Evolutionary conservation across 2,888 invertebrate genomes (phyloP).

Genomic region (Acrobeloides nanus): DNA sequence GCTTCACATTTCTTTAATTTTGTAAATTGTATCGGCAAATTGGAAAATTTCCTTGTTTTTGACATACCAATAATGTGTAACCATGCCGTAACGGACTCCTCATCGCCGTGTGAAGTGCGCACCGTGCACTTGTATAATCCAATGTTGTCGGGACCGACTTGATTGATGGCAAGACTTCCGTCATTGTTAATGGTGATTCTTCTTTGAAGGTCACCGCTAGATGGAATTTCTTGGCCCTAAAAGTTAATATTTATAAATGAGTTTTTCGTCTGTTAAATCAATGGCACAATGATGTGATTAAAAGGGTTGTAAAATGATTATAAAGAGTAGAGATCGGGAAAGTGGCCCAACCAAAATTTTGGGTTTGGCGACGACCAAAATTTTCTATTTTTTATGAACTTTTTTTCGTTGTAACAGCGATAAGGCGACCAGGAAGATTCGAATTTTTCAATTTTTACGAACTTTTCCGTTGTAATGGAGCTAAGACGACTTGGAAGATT

Average conservation of each 20-base stretch:
- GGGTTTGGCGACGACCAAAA: too few species aligned
- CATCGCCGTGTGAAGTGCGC: constrained; percentile 79
- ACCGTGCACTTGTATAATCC: constrained; percentile 87
- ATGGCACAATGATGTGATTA: neutral
- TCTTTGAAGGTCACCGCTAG: constrained; percentile 15
- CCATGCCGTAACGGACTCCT: constrained; percentile 67
- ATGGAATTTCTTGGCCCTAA: constrained; percentile 23
- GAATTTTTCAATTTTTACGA: too few species aligned
- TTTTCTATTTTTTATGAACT: too few species aligned
- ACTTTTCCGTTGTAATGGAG: too few species aligned
- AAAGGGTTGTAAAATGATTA: neutral
- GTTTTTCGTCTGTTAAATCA: constrained; percentile 17
- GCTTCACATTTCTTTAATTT: neutral
- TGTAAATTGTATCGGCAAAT: constrained; percentile 1
- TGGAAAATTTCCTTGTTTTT: neutral
- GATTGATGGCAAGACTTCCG: constrained; percentile 36
- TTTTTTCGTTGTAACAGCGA: too few species aligned
- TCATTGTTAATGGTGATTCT: constrained; percentile 24
- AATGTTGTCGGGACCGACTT: constrained; percentile 67
- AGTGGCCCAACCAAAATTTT: too few species aligned
- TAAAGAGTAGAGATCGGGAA: too few species aligned
- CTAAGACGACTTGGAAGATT: too few species aligned
- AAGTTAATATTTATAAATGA: constrained; percentile 5
- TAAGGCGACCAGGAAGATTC: too few species aligned
- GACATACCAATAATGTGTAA: constrained; percentile 73